Evolutionary conservation across 35 echinoderm and acorn worm genomes (phyloP), one percentile per base, ranked within the genome.

Genomic region (Hemicentrotus pulcherrimus): DNA sequence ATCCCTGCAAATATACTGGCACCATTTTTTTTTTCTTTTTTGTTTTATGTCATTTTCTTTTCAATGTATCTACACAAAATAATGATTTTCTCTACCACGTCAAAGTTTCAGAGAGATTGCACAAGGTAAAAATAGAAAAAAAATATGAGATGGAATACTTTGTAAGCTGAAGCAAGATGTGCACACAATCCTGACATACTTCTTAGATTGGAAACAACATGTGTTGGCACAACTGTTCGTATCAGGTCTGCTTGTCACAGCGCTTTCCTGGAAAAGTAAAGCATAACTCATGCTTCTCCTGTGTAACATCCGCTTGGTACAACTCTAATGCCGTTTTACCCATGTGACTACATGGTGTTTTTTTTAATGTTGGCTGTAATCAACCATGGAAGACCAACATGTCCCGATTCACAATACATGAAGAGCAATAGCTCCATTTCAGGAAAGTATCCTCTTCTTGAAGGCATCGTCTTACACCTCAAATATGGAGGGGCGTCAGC

Each of bases 71-170:
- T 78, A 78, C 65, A 78, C 65, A 78, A 78, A 78, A 78, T 78
- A 78, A 78, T 78, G 65, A 78, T 78, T 78, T 78, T 78, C 65
- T 78, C 28, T 78, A 78, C 65, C 65, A 78, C 19, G 19, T 28
- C 48, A 13, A 93, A 93, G 91, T 47, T 55, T 58, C 48, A 50
- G 10, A 93, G 48, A 93, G 22, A 93, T 93, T 93, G 91, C 91
- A 93, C 91, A 93, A 52, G 91, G 91, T 93, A 35, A 45, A 90
- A 90, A 16, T 32, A 19, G n/a, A 90, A 90, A 90, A 89, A 90
- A 90, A 90, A 93, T 41, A 33, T 50, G 91, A 93, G 91, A 93
- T 93, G 91, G 91, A 93, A 93, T 93, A 93, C 91, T 93, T 93
- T 18, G 48, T 90, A 35, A 90, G 88, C 88, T 90, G 88, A 90